phyloP scores from a whole-genome alignment of 2,113 vertebrate species.

The Malurus elegans region DNA sequence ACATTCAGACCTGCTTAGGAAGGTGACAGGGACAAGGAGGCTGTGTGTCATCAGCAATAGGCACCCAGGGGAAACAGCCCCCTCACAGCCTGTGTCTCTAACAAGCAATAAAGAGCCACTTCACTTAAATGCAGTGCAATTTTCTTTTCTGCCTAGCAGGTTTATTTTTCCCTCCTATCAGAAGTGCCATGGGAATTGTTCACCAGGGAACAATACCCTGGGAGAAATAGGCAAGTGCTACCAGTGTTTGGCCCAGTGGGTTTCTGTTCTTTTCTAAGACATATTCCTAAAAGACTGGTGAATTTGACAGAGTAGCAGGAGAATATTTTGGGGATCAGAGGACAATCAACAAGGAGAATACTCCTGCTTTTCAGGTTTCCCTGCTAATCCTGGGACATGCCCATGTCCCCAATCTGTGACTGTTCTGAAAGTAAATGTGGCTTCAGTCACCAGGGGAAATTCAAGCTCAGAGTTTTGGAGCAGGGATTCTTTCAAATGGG shows the following conservation, averaged over 20 bases:
- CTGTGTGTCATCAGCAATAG: slow-evolving; percentile 18
- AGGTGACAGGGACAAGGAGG: slow-evolving; percentile 6
- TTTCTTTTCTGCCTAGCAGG: not conserved
- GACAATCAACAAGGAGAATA: not conserved
- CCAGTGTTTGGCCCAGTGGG: not conserved
- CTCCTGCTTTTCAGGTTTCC: not conserved
- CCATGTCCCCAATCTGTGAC: not conserved
- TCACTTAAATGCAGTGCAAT: slow-evolving; percentile 23
- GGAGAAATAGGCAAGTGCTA: not conserved
- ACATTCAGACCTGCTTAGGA: not conserved
- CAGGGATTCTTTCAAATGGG: not conserved
- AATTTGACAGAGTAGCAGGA: not conserved
- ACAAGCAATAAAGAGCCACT: slow-evolving; percentile 33
- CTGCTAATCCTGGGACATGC: not conserved
- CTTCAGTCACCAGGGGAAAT: slow-evolving; percentile 17
- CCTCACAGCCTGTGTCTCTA: slow-evolving; percentile 33
- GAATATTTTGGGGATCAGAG: not conserved
- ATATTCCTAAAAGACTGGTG: not conserved
- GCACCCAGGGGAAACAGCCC: slow-evolving; percentile 25
- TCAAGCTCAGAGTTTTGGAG: not conserved
- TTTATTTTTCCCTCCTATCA: not conserved
- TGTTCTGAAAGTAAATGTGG: not conserved
- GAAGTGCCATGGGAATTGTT: slow-evolving; percentile 3
- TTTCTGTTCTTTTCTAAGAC: not conserved
- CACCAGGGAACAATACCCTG: not conserved